Conservation (phyloP, 2,888 invertebrate genomes). For the Syritta pipiens region DNA sequence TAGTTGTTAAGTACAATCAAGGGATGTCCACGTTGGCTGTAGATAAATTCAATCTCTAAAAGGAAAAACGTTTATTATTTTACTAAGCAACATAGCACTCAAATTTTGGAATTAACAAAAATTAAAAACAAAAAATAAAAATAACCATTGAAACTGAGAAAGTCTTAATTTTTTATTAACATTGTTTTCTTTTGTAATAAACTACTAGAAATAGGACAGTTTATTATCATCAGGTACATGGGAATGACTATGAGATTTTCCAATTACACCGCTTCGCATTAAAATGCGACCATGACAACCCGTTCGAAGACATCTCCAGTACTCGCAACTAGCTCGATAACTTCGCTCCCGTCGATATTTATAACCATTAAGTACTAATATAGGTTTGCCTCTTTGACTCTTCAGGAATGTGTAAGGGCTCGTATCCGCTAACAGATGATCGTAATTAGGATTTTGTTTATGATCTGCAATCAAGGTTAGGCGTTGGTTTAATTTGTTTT, state of each 20-base stretch:
- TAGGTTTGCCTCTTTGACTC: conserved; percentile 71
- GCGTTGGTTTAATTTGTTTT: conserved; percentile 2
- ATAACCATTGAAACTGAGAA: neutral
- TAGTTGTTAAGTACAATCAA: conserved; percentile 73
- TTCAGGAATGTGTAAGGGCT: conserved; percentile 45
- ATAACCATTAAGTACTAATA: conserved; percentile 62
- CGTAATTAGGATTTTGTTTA: neutral
- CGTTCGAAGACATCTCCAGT: conserved; percentile 70
- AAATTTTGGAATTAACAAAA: neutral
- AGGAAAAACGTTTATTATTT: conserved; percentile 36
- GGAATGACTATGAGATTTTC: conserved; percentile 70
- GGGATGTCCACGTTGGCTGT: conserved; percentile 74
- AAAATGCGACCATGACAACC: conserved; percentile 71
- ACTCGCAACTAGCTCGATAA: conserved; percentile 61
- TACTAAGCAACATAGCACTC: neutral
- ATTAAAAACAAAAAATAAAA: neutral
- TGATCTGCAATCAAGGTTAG: conserved; percentile 50
- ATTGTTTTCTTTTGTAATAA: conserved; percentile 21
- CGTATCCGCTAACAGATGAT: neutral
- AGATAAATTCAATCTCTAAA: conserved; percentile 74
- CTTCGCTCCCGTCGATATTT: conserved; percentile 69
- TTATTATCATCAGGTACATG: conserved; percentile 56
- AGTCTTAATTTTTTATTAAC: too few relatives aligned
- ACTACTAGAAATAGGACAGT: conserved; percentile 20
- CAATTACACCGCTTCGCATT: conserved; percentile 68